phyloP scores from a whole-genome alignment of 2,797 vertebrate genomes.

The Helostoma temminkii region DNA sequence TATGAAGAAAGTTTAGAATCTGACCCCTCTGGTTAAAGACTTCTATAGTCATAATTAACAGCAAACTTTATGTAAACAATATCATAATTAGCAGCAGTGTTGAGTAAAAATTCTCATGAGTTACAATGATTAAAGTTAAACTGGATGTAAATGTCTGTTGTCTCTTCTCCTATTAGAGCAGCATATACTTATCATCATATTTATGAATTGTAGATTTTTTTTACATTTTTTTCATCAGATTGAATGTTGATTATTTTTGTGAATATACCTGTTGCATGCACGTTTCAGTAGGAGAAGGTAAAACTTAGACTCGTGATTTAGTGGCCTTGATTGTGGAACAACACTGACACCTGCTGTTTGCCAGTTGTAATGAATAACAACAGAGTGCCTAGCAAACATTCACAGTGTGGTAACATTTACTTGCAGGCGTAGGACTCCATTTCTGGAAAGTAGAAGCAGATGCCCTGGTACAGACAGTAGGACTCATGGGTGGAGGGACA shows the following conservation, averaged over 20 bases:
- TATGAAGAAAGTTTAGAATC: neutral
- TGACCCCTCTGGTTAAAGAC: no score
- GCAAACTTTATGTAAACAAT: neutral
- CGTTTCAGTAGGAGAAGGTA: neutral
- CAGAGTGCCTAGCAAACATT: neutral
- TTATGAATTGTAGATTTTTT: neutral
- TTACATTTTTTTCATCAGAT: neutral
- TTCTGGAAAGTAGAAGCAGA: constrained; percentile 89
- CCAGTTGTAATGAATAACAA: neutral
- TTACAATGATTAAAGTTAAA: neutral
- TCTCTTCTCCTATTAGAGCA: neutral
- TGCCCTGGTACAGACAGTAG: constrained; percentile 90
- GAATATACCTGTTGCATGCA: neutral
- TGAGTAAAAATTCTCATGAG: neutral
- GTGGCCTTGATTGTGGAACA: constrained; percentile 50
- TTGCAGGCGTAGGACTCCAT: constrained; percentile 91
- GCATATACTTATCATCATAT: neutral
- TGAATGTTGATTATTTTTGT: neutral
- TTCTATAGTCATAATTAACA: neutral
- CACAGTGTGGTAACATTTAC: constrained; percentile 80
- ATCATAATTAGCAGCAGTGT: neutral
- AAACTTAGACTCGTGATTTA: neutral
- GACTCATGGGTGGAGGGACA: constrained; percentile 88
- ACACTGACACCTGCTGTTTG: constrained; percentile 84
- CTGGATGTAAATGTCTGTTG: neutral